A percentile compares a stretch with the other conserved stretches of the same genome.
These are phyloP conservation scores for Mionectes macconnelli DNA, from an alignment of 2,113 vertebrate genomes.

Conservation along the genomic window DNA sequence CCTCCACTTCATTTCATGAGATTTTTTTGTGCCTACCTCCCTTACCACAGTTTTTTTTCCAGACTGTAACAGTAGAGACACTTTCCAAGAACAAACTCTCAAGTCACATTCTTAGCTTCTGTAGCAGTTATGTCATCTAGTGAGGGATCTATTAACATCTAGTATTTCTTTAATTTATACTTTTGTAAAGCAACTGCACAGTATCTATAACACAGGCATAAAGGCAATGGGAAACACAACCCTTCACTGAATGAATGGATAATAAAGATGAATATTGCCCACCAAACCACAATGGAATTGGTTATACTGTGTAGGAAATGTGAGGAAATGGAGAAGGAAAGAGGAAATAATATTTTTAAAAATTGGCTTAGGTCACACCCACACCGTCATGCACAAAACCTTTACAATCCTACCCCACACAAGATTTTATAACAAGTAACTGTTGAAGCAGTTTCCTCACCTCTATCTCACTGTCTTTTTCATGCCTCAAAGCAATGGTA, in stretches of 20 bases:
- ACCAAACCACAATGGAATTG: neutral
- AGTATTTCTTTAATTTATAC: neutral
- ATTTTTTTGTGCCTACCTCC: neutral
- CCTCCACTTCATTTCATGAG: neutral
- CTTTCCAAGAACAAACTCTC: neutral
- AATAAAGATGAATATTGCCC: neutral
- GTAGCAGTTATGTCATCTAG: neutral
- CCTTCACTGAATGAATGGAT: neutral
- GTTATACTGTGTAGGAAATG: no score
- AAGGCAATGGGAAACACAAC: neutral
- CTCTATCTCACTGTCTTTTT: conserved; percentile 79
- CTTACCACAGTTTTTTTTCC: neutral
- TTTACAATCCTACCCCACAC: neutral
- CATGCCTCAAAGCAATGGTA: conserved; percentile 59
- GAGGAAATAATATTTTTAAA: neutral
- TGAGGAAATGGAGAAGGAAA: neutral
- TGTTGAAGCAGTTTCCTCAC: conserved; percentile 65
- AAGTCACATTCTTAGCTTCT: neutral
- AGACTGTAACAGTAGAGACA: neutral
- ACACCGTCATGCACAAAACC: neutral
- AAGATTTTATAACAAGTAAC: neutral
- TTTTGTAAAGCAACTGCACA: neutral
- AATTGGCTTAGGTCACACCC: neutral
- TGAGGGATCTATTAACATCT: neutral
- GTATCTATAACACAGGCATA: neutral